Evolutionary conservation across 2,888 invertebrate species (phyloP).

Genomic region (Volucella inflata): DNA sequence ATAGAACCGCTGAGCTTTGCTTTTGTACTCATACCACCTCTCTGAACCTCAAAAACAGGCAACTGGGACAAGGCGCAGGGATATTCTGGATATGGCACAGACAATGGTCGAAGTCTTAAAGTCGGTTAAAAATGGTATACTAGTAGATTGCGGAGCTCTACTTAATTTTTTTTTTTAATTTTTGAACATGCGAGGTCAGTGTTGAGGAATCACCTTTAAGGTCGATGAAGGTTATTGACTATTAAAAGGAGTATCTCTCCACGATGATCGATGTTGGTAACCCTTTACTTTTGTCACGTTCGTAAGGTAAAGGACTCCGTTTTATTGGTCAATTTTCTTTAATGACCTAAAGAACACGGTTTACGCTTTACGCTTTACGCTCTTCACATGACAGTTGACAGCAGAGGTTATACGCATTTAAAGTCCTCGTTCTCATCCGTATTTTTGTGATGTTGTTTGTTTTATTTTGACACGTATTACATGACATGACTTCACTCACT

Average conservation of each 20-base stretch:
- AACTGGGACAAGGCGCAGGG: slow-evolving; percentile 17
- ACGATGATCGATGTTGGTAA: not conserved
- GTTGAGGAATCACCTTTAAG: not conserved
- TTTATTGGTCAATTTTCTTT: slow-evolving; percentile 16
- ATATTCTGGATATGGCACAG: slow-evolving; percentile 43
- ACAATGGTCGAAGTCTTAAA: slow-evolving; percentile 27
- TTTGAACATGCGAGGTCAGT: slow-evolving; percentile 8
- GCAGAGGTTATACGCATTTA: too few relatives aligned
- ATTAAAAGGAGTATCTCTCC: not conserved
- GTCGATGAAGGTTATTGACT: slow-evolving; percentile 26
- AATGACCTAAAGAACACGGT: not conserved
- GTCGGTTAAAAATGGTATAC: slow-evolving; percentile 21
- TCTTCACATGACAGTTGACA: not conserved
- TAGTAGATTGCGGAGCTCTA: slow-evolving; percentile 40
- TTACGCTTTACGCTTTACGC: slow-evolving; percentile 15
- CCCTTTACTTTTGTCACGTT: slow-evolving; percentile 6
- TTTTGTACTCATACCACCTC: slow-evolving; percentile 36
- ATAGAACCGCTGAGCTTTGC: slow-evolving; percentile 71
- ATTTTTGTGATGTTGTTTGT: too few relatives aligned
- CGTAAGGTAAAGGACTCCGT: not conserved
- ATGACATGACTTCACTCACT: not conserved
- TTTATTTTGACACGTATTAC: too few relatives aligned
- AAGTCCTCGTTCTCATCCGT: too few relatives aligned
- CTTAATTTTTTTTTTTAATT: not conserved
- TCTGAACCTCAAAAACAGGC: slow-evolving; percentile 3